Percentiles rank a stretch among this genome's conserved stretches.
phyloP scores from a whole-genome alignment of 2,113 vertebrate genomes.

The Spizaetus ornatus region DNA sequence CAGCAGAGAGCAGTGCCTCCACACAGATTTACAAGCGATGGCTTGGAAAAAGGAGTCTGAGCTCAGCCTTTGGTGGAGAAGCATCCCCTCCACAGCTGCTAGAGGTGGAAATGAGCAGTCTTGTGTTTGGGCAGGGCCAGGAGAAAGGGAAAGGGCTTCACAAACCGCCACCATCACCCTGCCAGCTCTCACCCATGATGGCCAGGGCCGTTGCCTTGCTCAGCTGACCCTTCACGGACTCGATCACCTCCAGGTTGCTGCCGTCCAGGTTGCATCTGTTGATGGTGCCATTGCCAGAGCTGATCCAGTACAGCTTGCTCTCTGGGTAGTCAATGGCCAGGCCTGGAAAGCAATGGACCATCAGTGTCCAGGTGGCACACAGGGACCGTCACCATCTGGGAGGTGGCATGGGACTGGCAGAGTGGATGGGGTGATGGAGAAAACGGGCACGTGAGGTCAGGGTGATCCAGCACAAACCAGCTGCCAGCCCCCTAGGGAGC shows the following conservation, averaged over 20 bases:
- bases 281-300: slow-evolving; percentile 88
- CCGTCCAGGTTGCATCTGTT: slow-evolving; percentile 87
- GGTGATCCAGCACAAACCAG: neutral
- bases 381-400: fast-evolving
- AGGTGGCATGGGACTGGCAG: neutral
- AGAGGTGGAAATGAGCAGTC: neutral
- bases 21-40: fast-evolving
- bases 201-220: slow-evolving; percentile 90
- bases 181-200: slow-evolving; percentile 86
- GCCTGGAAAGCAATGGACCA: slow-evolving; percentile 61
- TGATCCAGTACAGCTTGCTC: slow-evolving; percentile 93
- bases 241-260: slow-evolving; percentile 79
- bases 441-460: fast-evolving
- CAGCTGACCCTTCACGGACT: slow-evolving; percentile 79
- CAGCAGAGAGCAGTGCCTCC: neutral
- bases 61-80: neutral
- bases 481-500: fast-evolving
- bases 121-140: neutral
- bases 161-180: fast-evolving
- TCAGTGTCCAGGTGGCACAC: fast-evolving
- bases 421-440: neutral
- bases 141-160: neutral
- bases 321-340: slow-evolving; percentile 89
- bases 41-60: too few relatives aligned
- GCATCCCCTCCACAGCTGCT: neutral